Conservation (phyloP, 2,113 vertebrate species). For the Anthoscopus minutus region DNA sequence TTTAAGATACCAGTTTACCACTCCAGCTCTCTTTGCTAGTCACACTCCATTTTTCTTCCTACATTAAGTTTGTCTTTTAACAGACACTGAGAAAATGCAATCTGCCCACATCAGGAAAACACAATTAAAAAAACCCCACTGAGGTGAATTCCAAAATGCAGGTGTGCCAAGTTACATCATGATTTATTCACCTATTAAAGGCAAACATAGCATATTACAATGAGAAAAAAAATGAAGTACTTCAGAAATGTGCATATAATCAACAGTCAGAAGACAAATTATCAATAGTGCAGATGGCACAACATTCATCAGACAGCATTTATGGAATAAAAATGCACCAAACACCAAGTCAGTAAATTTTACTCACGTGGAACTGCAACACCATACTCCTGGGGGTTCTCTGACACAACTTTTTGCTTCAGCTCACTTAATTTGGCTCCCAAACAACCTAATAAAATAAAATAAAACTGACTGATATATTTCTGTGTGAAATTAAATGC, state of each 20-base stretch:
- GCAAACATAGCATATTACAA: background rate
- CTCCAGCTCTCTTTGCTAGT: background rate
- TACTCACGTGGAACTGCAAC: constrained; percentile 91
- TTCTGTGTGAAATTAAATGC: background rate
- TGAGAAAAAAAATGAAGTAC: background rate
- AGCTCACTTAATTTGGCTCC: constrained; percentile 87
- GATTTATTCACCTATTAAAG: background rate
- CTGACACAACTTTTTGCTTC: constrained; percentile 89
- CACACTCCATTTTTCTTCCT: background rate
- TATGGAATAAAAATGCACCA: background rate
- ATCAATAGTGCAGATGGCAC: background rate
- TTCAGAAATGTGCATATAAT: background rate
- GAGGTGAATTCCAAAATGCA: background rate
- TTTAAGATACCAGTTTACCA: background rate
- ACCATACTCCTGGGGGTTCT: constrained; percentile 85
- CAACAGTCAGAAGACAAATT: background rate
- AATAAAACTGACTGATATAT: background rate
- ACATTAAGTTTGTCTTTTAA: background rate
- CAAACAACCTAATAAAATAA: constrained; percentile 76
- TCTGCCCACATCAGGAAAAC: background rate
- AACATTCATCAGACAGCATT: background rate
- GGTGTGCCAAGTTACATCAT: background rate
- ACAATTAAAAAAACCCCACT: background rate
- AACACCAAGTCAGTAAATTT: background rate
- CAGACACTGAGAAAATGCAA: background rate